A percentile compares a stretch with the other conserved stretches of the same genome.
These are phyloP conservation scores for Eupithecia vulgata DNA, from an alignment of 2,888 invertebrate genomes.

Conservation along the genomic window DNA sequence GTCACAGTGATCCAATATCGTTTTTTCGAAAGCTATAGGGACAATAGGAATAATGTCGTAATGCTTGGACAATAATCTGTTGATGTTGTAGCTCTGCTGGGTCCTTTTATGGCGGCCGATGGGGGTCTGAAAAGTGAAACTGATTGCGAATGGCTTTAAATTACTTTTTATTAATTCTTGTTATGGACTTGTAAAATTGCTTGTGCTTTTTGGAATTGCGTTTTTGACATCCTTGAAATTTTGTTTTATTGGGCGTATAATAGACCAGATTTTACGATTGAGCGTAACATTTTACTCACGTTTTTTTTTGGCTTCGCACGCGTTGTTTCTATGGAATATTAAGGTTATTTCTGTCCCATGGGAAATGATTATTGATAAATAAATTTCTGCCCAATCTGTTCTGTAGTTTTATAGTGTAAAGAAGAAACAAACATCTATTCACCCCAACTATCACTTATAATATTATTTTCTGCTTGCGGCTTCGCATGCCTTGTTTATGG, in stretches of 20 bases:
- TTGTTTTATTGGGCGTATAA: neutral
- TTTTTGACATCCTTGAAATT: constrained; percentile 21
- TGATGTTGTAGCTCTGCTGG: constrained; percentile 56
- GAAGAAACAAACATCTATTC: too few relatives aligned
- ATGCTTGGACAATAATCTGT: constrained; percentile 69
- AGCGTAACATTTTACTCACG: neutral
- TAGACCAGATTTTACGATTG: neutral
- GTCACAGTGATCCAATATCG: constrained; percentile 62
- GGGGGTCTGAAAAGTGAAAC: constrained; percentile 51
- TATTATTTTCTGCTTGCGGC: too few relatives aligned
- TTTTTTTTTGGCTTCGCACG: too few relatives aligned
- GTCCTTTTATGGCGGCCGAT: constrained; percentile 60
- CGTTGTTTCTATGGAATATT: too few relatives aligned
- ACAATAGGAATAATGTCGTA: constrained; percentile 72
- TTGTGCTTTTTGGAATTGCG: constrained; percentile 15
- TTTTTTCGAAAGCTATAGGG: constrained; percentile 50
- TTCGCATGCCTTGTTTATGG: too few relatives aligned
- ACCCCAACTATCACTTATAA: too few relatives aligned
- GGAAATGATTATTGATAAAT: too few relatives aligned
- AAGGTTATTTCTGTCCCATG: too few relatives aligned
- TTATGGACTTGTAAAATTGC: constrained; percentile 10
- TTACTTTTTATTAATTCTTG: constrained; percentile 47
- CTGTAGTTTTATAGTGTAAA: too few relatives aligned
- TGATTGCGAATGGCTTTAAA: constrained; percentile 45
- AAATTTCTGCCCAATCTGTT: too few relatives aligned